Evolutionary conservation across 1,140 invertebrate genomes (phyloP).

Genomic region (Cotesia glomerata): DNA sequence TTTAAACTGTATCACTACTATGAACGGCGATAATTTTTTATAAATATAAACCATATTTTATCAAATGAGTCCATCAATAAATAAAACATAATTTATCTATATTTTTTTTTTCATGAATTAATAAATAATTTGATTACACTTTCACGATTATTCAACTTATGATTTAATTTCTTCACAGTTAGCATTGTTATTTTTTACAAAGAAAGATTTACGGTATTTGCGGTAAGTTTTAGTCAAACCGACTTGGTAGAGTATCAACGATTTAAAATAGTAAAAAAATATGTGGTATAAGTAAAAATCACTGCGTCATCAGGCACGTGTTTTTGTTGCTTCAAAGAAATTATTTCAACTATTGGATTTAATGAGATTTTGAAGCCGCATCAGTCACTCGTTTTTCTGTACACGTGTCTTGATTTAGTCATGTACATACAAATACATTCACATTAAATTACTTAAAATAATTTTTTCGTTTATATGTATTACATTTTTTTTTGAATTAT

Average conservation of each 20-base stretch:
- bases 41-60: conserved; percentile 46
- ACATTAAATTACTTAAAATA: background rate
- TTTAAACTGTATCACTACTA: conserved; percentile 53
- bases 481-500: background rate
- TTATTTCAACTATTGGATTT: conserved; percentile 37
- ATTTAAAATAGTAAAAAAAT: conserved; percentile 7
- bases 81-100: background rate
- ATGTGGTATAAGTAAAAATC: background rate
- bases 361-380: conserved; percentile 56
- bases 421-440: conserved; percentile 28
- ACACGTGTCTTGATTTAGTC: conserved; percentile 38
- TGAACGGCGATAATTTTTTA: conserved; percentile 44
- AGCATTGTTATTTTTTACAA: no score
- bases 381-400: conserved; percentile 37
- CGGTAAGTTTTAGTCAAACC: no score
- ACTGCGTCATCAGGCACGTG: background rate
- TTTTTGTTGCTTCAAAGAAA: background rate
- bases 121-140: conserved; percentile 9
- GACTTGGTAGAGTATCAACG: no score
- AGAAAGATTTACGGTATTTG: no score
- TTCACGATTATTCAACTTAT: background rate
- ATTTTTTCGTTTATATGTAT: background rate
- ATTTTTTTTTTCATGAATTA: background rate
- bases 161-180: no score
- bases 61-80: conserved; percentile 1